Conservation (phyloP, 1,140 invertebrate genomes). For the Sitophilus oryzae region DNA sequence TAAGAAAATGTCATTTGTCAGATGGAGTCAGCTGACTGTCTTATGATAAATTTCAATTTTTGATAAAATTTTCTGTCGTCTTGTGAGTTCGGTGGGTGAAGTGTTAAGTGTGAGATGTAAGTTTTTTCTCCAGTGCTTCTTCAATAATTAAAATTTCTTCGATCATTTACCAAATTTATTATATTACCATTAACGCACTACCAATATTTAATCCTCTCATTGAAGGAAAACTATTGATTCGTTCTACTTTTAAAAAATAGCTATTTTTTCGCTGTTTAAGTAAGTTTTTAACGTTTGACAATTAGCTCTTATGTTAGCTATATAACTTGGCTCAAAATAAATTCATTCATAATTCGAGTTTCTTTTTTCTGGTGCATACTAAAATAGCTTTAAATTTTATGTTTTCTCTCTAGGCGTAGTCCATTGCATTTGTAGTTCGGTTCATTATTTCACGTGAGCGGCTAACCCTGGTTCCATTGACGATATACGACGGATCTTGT, state of each 20-base stretch:
- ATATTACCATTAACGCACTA: too few relatives aligned
- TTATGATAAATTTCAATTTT: constrained; percentile 32
- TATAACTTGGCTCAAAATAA: too few relatives aligned
- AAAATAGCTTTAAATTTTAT: background rate
- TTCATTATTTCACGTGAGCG: constrained; percentile 18
- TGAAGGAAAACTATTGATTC: background rate
- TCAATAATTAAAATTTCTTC: too few relatives aligned
- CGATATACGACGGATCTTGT: background rate
- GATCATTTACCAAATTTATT: too few relatives aligned
- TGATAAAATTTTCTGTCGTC: constrained; percentile 18
- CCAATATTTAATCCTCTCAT: too few relatives aligned
- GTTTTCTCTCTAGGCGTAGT: constrained; percentile 31
- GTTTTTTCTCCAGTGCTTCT: constrained; percentile 11
- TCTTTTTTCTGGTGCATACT: too few relatives aligned
- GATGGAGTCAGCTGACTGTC: constrained; percentile 36
- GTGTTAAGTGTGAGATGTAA: constrained; percentile 30
- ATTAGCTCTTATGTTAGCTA: too few relatives aligned
- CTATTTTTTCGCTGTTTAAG: background rate
- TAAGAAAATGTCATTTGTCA: constrained; percentile 6
- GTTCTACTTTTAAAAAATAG: background rate
- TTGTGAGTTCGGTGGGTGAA: constrained; percentile 35
- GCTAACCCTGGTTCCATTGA: constrained; percentile 9
- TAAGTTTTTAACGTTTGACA: background rate
- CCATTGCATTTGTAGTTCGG: constrained; percentile 17
- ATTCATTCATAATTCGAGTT: too few relatives aligned